phyloP scores from a whole-genome alignment of 2,113 vertebrate species.

The Engystomops pustulosus region DNA sequence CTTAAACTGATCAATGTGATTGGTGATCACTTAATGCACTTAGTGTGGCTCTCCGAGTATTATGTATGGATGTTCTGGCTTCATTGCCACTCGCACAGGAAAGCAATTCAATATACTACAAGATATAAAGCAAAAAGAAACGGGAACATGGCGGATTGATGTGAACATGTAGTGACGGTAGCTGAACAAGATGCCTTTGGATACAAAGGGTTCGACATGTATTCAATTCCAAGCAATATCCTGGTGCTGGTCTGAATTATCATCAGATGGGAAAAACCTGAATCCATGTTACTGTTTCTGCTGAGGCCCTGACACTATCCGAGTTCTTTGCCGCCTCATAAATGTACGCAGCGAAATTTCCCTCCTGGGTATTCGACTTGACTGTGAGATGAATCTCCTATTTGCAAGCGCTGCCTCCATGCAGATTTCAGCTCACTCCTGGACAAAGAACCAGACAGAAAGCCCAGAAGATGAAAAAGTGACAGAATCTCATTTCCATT shows the following conservation, averaged over 20 bases:
- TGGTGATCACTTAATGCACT: conserved; percentile 22
- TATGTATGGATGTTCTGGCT: background rate
- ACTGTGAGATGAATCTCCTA: conserved; percentile 40
- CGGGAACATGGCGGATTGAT: conserved; percentile 9
- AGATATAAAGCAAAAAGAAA: conserved; percentile 18
- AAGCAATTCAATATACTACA: conserved; percentile 12
- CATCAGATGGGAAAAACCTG: conserved; percentile 44
- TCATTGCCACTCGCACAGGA: background rate
- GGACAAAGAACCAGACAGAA: background rate
- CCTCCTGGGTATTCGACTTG: conserved; percentile 43
- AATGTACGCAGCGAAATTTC: conserved; percentile 26
- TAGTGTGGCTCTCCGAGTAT: background rate
- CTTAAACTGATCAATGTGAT: background rate
- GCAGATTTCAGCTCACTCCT: conserved; percentile 14
- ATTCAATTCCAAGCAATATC: conserved; percentile 52
- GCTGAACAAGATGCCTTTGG: conserved; percentile 15
- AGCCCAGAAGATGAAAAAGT: conserved; percentile 15
- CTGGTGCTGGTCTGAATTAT: conserved; percentile 46
- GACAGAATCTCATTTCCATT: conserved; percentile 26
- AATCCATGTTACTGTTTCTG: background rate
- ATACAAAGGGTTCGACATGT: conserved; percentile 1
- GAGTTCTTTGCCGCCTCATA: background rate
- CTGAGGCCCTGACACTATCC: background rate
- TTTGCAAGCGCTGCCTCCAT: conserved; percentile 34
- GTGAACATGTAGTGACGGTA: conserved; percentile 32